phyloP scores from a whole-genome alignment of 2,888 invertebrate species.

The Hydroisotoma schaefferi region DNA sequence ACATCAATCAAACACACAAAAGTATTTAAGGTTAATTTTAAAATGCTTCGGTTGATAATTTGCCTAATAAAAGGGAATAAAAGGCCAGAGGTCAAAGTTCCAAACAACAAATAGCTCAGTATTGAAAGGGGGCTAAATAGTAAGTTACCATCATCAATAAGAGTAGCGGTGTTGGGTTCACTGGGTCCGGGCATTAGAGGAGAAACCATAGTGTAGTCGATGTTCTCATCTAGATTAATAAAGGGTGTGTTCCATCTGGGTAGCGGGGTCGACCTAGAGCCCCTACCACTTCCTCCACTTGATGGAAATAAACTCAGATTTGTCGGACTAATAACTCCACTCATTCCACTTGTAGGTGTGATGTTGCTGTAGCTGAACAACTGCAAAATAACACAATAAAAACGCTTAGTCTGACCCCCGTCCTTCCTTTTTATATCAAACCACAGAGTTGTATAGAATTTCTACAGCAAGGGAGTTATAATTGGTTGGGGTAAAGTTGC shows the following conservation, averaged over 20 bases:
- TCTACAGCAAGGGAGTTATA: too few species aligned
- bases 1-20: too few species aligned
- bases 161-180: conserved; percentile 66
- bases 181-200: conserved; percentile 62
- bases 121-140: not conserved
- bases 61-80: too few species aligned
- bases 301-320: conserved; percentile 78
- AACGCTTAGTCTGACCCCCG: conserved; percentile 2
- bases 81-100: not conserved
- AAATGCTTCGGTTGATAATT: too few species aligned
- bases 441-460: too few species aligned
- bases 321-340: conserved; percentile 81
- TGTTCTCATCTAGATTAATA: conserved; percentile 76
- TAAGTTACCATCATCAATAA: conserved; percentile 72
- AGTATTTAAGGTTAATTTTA: too few species aligned
- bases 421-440: not conserved
- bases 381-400: conserved; percentile 56
- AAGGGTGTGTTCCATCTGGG: conserved; percentile 83
- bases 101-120: not conserved
- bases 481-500: too few species aligned
- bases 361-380: conserved; percentile 87
- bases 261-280: conserved; percentile 55
- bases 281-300: conserved; percentile 57
- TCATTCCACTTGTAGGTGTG: conserved; percentile 71
- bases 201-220: conserved; percentile 89